Conservation (phyloP, 2,797 vertebrate species). For the Antrozous pallidus region DNA sequence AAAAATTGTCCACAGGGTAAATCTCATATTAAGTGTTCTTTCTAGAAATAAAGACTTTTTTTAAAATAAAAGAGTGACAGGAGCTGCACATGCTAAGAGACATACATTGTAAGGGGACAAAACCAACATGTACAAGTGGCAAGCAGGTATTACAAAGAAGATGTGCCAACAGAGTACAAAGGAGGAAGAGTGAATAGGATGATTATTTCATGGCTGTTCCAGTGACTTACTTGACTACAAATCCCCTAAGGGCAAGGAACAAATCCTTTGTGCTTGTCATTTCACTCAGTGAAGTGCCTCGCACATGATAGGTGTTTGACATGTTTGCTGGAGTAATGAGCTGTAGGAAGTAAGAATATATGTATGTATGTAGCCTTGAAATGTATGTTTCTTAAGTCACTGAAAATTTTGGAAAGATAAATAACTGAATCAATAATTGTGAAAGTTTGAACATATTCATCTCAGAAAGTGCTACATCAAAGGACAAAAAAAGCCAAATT, state of each 20-base stretch:
- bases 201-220: not conserved
- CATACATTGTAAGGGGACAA: not conserved
- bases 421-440: not conserved
- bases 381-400: not conserved
- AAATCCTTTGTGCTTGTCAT: not conserved
- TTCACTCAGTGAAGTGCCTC: not conserved
- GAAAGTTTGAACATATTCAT: not conserved
- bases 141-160: not conserved
- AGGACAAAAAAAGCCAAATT: not conserved
- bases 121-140: not conserved
- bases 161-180: not conserved
- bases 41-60: not conserved
- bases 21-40: not conserved
- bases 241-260: not conserved
- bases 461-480: not conserved
- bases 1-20: not conserved
- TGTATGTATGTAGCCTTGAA: not conserved
- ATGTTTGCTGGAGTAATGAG: not conserved
- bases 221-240: not conserved
- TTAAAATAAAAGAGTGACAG: not conserved
- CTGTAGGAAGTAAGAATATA: not conserved
- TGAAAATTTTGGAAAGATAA: conserved; percentile 6
- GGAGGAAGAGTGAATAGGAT: not conserved
- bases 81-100: not conserved
- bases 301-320: not conserved